phyloP scores from a whole-genome alignment of 2,797 vertebrate species.

The Bradypodion ventrale region DNA sequence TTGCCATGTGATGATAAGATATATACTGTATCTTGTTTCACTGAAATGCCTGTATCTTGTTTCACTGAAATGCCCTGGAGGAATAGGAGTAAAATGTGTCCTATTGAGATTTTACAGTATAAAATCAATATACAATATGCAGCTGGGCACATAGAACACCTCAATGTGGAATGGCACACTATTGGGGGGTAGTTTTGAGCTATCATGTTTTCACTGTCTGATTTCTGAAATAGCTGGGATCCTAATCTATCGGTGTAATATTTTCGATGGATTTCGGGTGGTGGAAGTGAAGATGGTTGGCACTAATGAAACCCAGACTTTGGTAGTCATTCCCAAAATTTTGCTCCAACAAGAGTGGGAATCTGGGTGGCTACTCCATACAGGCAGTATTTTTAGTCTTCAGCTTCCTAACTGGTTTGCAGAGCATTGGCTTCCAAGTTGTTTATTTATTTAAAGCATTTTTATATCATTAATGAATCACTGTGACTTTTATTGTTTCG shows the following conservation, averaged over 20 bases:
- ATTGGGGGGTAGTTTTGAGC: neutral
- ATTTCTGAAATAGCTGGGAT: neutral
- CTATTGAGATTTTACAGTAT: no score
- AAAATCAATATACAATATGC: conserved; percentile 21
- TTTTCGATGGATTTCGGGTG: neutral
- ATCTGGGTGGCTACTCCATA: neutral
- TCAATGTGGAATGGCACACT: neutral
- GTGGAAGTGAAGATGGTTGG: neutral
- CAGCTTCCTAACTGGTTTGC: neutral
- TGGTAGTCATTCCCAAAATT: neutral
- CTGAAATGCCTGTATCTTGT: conserved; percentile 16
- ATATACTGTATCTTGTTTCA: conserved; percentile 16
- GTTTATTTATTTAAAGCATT: neutral
- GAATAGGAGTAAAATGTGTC: conserved; percentile 41
- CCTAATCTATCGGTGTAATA: neutral
- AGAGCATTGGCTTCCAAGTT: neutral
- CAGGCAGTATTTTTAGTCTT: neutral
- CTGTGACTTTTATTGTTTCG: neutral
- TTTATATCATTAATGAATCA: neutral
- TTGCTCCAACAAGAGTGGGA: neutral
- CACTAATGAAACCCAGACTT: no score
- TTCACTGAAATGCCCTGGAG: conserved; percentile 29
- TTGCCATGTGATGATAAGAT: conserved; percentile 42
- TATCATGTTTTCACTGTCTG: neutral
- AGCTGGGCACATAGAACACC: neutral